These are phyloP conservation scores for Hypolimnas misippus DNA, from an alignment of 2,888 invertebrate genomes.

Conservation along the genomic window DNA sequence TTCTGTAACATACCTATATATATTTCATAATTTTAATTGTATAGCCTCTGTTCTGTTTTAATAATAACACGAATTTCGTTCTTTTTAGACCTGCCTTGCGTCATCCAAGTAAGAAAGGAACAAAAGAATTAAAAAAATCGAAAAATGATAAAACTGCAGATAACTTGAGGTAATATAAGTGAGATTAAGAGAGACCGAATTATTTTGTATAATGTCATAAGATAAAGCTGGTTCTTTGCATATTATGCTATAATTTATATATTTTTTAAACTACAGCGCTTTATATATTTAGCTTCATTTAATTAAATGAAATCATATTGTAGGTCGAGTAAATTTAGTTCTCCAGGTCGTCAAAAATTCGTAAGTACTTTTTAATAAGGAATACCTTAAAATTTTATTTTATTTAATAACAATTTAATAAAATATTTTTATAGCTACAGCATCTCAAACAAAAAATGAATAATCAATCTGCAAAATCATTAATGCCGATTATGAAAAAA, in stretches of 20 bases:
- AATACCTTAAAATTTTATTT: conserved; percentile 2
- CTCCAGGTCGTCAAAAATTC: conserved; percentile 45
- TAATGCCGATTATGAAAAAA: conserved; percentile 36
- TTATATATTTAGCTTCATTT: neutral
- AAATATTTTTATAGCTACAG: conserved; percentile 24
- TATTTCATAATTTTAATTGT: too few species aligned
- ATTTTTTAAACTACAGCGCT: neutral
- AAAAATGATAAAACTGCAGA: neutral
- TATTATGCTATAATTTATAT: too few species aligned
- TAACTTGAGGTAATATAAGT: conserved; percentile 10
- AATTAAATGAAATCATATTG: conserved; percentile 8
- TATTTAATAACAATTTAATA: neutral
- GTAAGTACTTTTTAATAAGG: conserved; percentile 47
- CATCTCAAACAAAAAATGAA: conserved; percentile 33
- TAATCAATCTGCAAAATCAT: conserved; percentile 27
- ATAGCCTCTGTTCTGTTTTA: too few species aligned
- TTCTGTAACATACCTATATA: too few species aligned
- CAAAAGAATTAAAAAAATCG: conserved; percentile 15
- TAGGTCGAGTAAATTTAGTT: conserved; percentile 24
- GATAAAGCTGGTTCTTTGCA: too few species aligned
- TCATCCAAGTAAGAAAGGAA: neutral
- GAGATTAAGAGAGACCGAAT: neutral
- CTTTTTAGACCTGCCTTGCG: neutral
- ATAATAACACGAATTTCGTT: too few species aligned
- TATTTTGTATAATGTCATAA: too few species aligned